Evolutionary conservation across 2,797 vertebrate genomes (phyloP), one percentile per base, ranked within the genome.

Genomic region (Neosalanx taihuensis): DNA sequence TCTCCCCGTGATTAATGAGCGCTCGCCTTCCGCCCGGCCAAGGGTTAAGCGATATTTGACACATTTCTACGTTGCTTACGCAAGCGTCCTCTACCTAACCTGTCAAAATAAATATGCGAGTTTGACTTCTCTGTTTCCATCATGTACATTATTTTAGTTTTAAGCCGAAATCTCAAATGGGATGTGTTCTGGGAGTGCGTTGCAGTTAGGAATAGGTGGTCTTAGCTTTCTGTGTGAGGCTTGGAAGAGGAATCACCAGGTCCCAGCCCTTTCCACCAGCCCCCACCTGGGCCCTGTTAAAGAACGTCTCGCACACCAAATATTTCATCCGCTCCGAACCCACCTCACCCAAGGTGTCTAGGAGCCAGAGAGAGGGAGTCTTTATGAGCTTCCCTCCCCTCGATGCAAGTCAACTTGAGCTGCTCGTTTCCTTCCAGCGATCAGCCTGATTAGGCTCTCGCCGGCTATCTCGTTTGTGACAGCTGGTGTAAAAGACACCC

Each of bases 291-390:
- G 64, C 74, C 3, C 67, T 7, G 10, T 46, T 56, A 37, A 64
- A 68, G 41, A 71, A 61, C 13, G 12, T 31, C 65, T 31, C 29
- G 5, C 26, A 37, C 53, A 63, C n/a, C 18, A 64, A 49, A 73
- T 72, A 33, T 51, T 71, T 70, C 13, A 37, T 18, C 51, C 59
- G 7, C 0, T 61, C 31, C 49, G 29, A 70, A 65, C 29, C 20
- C 69, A 37, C 13, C 31, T 31, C 64, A 26, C 23, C 23, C 23
- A 26, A 51, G 64, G 23, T 49, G 1, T 58, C 18, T n/a, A 58
- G 49, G 17, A n/a, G 57, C 5, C 10, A 20, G 51, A 67, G 15
- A 17, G 88, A 72, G 81, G 31, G n/a, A 64, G 63, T 20, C 6
- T 37, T 64, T n/a, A 64, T 64, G 33, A 37, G 41, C 49, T 53